Evolutionary conservation across 1,140 invertebrate genomes (phyloP).

Genomic region (Ceratina japonica): DNA sequence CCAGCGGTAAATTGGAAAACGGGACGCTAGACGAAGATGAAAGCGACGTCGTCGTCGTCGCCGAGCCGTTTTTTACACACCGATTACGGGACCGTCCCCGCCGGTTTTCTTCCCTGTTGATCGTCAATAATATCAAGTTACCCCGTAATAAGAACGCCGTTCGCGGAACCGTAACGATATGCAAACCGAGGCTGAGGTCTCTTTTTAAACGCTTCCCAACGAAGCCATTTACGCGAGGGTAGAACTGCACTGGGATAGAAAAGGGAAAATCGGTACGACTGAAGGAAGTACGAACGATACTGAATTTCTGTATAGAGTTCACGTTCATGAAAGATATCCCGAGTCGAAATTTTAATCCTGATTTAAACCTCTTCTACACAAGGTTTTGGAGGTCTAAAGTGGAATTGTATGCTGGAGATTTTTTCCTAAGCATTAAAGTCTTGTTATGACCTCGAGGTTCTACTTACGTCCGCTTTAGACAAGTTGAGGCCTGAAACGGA

Average conservation of each 20-base stretch:
- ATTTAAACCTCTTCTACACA: no score
- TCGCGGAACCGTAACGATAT: background rate
- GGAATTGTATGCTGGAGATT: no score
- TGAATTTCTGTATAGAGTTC: no score
- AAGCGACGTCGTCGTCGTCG: constrained; percentile 27
- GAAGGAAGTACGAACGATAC: background rate
- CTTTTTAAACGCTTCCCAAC: background rate
- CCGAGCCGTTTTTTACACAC: background rate
- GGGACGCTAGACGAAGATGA: constrained; percentile 26
- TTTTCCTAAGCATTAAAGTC: no score
- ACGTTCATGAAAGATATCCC: no score
- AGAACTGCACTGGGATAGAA: constrained; percentile 14
- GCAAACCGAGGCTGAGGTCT: background rate
- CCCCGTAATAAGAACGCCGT: background rate
- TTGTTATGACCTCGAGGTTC: no score
- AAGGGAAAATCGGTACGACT: constrained; percentile 16
- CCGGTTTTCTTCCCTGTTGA: background rate
- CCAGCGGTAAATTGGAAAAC: constrained; percentile 32
- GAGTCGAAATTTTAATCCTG: no score
- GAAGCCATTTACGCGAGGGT: background rate
- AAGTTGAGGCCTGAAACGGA: no score
- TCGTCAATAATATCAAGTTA: background rate
- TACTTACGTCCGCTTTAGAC: no score
- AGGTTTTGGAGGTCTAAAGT: no score
- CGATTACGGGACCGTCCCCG: background rate